Conservation (phyloP, 2,797 vertebrate genomes). For the Nyctalus aviator region DNA sequence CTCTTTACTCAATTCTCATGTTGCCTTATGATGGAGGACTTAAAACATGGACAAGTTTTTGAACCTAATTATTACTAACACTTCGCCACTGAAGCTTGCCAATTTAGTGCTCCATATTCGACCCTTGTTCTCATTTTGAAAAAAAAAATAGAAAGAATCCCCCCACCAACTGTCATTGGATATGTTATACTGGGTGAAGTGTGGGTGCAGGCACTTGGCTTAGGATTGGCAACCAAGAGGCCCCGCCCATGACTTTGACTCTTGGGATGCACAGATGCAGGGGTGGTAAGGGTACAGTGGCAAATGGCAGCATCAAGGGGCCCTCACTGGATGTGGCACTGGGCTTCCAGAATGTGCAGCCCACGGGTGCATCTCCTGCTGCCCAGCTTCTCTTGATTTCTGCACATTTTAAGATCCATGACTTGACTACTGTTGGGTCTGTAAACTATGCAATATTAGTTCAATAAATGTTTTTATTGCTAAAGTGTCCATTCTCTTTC, state of each 20-base stretch:
- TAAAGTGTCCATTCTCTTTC: neutral
- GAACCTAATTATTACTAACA: neutral
- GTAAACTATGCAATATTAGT: neutral
- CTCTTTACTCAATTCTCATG: neutral
- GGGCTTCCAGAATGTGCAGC: neutral
- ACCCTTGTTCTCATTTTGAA: neutral
- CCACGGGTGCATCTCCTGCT: neutral
- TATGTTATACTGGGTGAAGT: neutral
- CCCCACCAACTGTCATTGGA: accelerated
- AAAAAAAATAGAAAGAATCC: neutral
- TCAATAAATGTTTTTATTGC: neutral
- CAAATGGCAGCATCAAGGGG: neutral
- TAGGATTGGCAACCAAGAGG: neutral
- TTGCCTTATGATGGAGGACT: neutral
- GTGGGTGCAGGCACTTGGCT: neutral
- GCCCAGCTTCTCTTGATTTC: neutral
- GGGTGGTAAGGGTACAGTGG: neutral
- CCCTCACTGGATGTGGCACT: accelerated
- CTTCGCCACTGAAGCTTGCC: neutral
- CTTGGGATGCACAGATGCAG: neutral
- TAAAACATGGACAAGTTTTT: neutral
- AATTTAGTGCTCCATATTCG: neutral
- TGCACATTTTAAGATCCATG: neutral
- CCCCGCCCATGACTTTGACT: neutral
- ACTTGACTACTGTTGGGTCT: neutral